phyloP scores from a whole-genome alignment of 2,113 vertebrate genomes.

The Sorex araneus region DNA sequence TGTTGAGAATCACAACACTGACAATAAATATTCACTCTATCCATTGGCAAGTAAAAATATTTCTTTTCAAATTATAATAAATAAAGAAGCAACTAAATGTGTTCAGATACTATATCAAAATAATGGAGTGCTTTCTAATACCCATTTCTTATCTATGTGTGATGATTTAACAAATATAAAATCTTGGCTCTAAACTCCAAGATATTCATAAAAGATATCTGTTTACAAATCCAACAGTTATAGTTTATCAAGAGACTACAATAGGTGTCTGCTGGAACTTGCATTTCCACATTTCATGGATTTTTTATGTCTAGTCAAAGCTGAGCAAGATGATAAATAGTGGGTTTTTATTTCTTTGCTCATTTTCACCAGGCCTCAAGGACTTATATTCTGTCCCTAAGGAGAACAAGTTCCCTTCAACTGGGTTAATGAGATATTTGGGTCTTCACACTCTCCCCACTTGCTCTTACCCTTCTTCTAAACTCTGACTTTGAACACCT shows the following conservation, averaged over 20 bases:
- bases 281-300: background rate
- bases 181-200: slow-evolving; percentile 75
- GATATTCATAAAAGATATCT: slow-evolving; percentile 62
- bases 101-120: slow-evolving; percentile 80
- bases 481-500: slow-evolving; percentile 2
- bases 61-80: slow-evolving; percentile 86
- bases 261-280: background rate
- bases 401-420: background rate
- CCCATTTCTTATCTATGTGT: slow-evolving; percentile 80
- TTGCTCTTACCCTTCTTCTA: background rate
- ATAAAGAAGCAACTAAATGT: slow-evolving; percentile 86
- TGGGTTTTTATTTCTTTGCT: background rate
- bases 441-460: background rate
- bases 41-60: slow-evolving; percentile 83
- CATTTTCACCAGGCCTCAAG: background rate
- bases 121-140: slow-evolving; percentile 83
- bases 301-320: background rate
- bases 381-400: background rate
- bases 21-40: slow-evolving; percentile 79
- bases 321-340: background rate
- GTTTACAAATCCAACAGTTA: slow-evolving; percentile 8
- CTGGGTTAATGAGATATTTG: background rate
- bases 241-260: background rate
- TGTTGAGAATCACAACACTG: slow-evolving; percentile 82
- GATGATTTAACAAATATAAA: slow-evolving; percentile 83